Conservation (phyloP, 2,797 vertebrate genomes). For the Chelidonichthys spinosus region DNA sequence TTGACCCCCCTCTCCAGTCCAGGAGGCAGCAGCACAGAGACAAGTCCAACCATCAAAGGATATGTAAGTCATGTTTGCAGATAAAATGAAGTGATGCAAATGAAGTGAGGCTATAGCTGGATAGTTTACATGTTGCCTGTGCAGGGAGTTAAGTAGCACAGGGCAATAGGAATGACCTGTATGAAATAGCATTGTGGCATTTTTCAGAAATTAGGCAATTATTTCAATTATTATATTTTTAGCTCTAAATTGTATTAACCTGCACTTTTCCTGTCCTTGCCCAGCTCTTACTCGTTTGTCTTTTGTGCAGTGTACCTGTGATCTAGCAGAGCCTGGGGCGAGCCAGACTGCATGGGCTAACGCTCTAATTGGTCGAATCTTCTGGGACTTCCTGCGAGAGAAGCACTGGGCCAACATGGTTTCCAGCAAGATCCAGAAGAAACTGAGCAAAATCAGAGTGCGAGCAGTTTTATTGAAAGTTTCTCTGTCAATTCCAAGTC, state of each 20-base stretch:
- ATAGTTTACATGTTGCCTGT: not conserved
- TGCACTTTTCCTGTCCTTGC: not conserved
- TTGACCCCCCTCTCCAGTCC: constrained; percentile 77
- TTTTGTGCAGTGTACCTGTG: constrained; percentile 73
- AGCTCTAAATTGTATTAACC: not conserved
- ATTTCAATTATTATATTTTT: not conserved
- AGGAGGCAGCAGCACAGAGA: constrained; percentile 67
- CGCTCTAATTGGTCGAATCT: constrained; percentile 88
- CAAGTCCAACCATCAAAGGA: constrained; percentile 79
- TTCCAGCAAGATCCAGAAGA: constrained; percentile 91
- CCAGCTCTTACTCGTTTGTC: constrained; percentile 10
- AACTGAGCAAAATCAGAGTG: constrained; percentile 92
- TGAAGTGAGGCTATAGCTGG: not conserved
- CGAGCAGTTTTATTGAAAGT: constrained; percentile 25
- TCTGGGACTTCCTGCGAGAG: constrained; percentile 92
- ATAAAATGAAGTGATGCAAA: constrained; percentile 14
- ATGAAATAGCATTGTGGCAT: not conserved
- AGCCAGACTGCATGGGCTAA: constrained; percentile 84
- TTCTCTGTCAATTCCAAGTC: not conserved
- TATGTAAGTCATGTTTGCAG: constrained; percentile 53
- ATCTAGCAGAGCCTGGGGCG: constrained; percentile 47
- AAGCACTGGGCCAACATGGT: constrained; percentile 88
- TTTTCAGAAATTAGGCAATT: not conserved
- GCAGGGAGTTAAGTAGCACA: not conserved
- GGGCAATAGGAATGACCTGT: not conserved